These are phyloP conservation scores for Scaptomyza cyrtandrae DNA, from an alignment of 2,888 invertebrate genomes.

Conservation along the genomic window DNA sequence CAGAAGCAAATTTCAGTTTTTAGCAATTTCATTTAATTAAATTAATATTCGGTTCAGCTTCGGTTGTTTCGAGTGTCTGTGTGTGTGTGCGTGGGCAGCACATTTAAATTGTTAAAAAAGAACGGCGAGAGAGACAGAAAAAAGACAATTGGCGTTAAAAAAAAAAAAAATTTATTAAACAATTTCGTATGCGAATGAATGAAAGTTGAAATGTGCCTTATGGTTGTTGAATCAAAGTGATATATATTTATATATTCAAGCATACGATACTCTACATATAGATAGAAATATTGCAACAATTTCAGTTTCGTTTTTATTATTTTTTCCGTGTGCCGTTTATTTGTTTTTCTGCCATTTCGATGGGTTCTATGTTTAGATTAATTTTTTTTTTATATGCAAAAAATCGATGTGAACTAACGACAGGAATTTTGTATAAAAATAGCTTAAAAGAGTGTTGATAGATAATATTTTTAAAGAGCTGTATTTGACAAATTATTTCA, in stretches of 20 bases:
- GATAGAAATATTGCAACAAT: slow-evolving; percentile 38
- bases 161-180: slow-evolving; percentile 41
- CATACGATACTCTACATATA: background rate
- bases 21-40: slow-evolving; percentile 38
- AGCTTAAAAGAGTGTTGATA: background rate
- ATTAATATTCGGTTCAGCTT: slow-evolving; percentile 51
- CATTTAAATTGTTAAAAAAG: slow-evolving; percentile 45
- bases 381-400: slow-evolving; percentile 37
- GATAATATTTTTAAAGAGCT: background rate
- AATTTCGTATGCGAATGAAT: slow-evolving; percentile 47
- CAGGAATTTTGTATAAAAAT: slow-evolving; percentile 28
- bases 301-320: slow-evolving; percentile 31
- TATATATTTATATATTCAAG: background rate
- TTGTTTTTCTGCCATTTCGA: slow-evolving; percentile 49
- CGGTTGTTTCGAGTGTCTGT: background rate
- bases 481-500: no score
- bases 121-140: slow-evolving; percentile 10
- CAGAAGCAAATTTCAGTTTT: slow-evolving; percentile 43
- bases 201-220: slow-evolving; percentile 46
- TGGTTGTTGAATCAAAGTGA: slow-evolving; percentile 14
- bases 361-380: slow-evolving; percentile 49
- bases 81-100: slow-evolving; percentile 22
- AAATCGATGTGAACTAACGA: slow-evolving; percentile 29
- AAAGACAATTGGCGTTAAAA: slow-evolving; percentile 33
- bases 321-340: slow-evolving; percentile 23